Conservation (phyloP, 2,888 invertebrate genomes). For the Nephrotoma flavescens region DNA sequence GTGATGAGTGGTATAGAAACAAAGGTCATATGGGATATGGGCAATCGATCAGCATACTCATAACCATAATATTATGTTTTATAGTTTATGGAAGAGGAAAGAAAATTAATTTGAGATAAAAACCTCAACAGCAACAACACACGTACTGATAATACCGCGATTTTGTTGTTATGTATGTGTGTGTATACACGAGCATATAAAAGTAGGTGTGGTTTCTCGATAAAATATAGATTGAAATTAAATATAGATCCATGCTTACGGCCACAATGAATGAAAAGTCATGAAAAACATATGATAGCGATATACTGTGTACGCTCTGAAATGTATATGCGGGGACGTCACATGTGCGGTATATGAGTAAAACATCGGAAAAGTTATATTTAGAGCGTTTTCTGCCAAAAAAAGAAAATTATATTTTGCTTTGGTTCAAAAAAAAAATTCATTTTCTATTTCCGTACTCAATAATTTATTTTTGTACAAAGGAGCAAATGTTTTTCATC, state of each 20-base stretch:
- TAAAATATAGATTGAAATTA: neutral
- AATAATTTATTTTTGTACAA: neutral
- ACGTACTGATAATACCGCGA: neutral
- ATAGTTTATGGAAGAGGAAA: neutral
- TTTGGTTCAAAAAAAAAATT: neutral
- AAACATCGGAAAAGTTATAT: neutral
- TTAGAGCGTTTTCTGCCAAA: neutral
- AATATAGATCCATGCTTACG: neutral
- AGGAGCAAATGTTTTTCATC: neutral
- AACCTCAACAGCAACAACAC: neutral
- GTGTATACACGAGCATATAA: neutral
- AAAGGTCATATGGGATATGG: neutral
- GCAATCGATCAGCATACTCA: neutral
- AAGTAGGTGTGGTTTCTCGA: neutral
- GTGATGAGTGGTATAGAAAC: neutral
- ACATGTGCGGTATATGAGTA: neutral
- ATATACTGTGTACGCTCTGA: neutral
- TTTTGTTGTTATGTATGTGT: neutral
- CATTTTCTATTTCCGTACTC: neutral
- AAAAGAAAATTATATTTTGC: neutral
- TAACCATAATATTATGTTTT: neutral
- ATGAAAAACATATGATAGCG: neutral
- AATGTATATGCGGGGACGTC: neutral
- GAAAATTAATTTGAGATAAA: neutral
- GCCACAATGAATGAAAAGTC: neutral